Conservation (phyloP, 2,797 vertebrate species). For the Crenuchus spilurus region DNA sequence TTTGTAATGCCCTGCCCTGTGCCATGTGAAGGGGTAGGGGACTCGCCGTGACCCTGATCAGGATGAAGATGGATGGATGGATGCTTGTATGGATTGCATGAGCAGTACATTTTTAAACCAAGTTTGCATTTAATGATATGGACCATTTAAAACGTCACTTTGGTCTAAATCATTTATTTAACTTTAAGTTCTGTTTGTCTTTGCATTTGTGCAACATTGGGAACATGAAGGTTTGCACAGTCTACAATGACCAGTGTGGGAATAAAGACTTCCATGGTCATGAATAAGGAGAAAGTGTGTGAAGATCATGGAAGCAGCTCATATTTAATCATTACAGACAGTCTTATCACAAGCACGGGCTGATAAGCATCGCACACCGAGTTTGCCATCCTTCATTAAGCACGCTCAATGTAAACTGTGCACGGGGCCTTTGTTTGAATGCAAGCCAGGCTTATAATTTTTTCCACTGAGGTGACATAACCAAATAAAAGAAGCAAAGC, state of each 20-base stretch:
- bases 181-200: neutral
- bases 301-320: conserved; percentile 59
- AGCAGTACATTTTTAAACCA: too few species aligned
- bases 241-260: neutral
- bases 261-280: neutral
- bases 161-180: neutral
- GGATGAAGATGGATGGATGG: too few species aligned
- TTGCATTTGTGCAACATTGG: neutral
- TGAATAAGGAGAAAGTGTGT: conserved; percentile 40
- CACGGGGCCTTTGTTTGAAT: conserved; percentile 63
- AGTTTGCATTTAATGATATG: too few species aligned
- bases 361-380: conserved; percentile 57
- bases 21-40: too few species aligned
- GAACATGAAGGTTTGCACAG: neutral
- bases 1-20: too few species aligned
- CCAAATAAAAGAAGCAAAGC: conserved; percentile 81
- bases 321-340: conserved; percentile 67
- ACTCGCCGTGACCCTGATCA: too few species aligned
- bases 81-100: too few species aligned
- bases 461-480: conserved; percentile 69
- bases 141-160: neutral
- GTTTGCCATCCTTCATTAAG: conserved; percentile 59
- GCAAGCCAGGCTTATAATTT: conserved; percentile 68
- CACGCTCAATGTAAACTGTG: conserved; percentile 58
- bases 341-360: conserved; percentile 61